Conservation (phyloP, 2,888 invertebrate species). For the Drosophila mayaguana region DNA sequence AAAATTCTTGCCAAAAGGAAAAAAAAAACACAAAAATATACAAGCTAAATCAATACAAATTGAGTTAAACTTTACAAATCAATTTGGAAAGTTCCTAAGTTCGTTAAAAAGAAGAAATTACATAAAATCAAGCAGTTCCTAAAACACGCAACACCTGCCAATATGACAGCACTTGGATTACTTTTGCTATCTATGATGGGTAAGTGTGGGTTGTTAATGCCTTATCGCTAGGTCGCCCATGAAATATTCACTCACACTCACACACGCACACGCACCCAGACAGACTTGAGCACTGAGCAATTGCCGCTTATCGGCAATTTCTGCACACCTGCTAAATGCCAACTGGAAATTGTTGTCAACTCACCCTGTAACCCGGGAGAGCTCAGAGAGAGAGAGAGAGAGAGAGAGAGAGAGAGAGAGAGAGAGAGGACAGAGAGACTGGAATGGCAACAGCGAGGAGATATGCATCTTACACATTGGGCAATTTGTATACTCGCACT, state of each 20-base stretch:
- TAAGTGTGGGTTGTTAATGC: conserved; percentile 63
- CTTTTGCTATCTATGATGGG: conserved; percentile 81
- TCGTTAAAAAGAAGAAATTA: conserved; percentile 5
- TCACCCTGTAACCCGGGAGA: conserved; percentile 28
- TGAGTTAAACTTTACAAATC: neutral
- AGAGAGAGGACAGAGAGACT: neutral
- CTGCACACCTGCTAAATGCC: conserved; percentile 60
- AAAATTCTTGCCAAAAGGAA: conserved; percentile 65
- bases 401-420: neutral
- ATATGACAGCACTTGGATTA: conserved; percentile 78
- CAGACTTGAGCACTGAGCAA: neutral
- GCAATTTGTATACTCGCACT: conserved; percentile 26
- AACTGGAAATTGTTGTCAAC: conserved; percentile 38
- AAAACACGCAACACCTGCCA: conserved; percentile 40
- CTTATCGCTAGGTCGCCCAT: conserved; percentile 55
- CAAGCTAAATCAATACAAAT: conserved; percentile 10
- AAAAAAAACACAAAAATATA: too few species aligned
- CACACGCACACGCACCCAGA: neutral
- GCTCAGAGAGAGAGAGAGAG: neutral
- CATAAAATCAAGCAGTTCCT: conserved; percentile 51
- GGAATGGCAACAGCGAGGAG: neutral
- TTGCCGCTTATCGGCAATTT: conserved; percentile 40
- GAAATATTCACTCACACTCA: conserved; percentile 28
- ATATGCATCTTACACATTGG: conserved; percentile 13
- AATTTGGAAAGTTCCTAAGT: conserved; percentile 25